These are phyloP conservation scores for Hexactinellida sp. DNA, from an alignment of 37 sponge, comb jelly and placozoan genomes.

Conservation along the genomic window DNA sequence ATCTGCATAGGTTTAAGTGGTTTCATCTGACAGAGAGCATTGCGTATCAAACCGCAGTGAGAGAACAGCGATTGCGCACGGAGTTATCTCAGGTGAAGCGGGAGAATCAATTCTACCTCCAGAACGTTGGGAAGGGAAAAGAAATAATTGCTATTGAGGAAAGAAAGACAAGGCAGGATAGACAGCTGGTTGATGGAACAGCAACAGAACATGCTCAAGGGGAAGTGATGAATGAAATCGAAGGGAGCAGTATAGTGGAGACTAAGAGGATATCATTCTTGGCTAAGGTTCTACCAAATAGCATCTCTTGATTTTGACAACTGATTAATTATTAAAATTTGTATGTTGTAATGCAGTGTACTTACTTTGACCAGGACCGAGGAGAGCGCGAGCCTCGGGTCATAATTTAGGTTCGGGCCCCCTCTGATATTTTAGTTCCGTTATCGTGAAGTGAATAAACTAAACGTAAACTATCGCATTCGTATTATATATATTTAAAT, in stretches of 20 bases:
- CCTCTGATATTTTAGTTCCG: no score
- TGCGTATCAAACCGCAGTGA: conserved; percentile 71
- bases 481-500: no score
- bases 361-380: no score
- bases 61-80: conserved; percentile 61
- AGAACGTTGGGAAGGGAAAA: conserved; percentile 64
- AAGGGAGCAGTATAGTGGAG: not conserved
- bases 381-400: no score
- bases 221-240: not conserved
- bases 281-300: not conserved
- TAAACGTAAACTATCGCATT: no score
- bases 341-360: no score
- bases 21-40: conserved; percentile 86
- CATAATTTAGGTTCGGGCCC: no score
- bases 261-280: not conserved
- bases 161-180: conserved; percentile 34
- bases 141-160: conserved; percentile 50
- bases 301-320: no score
- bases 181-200: not conserved
- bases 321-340: no score
- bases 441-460: no score
- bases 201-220: not conserved
- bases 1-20: conserved; percentile 84
- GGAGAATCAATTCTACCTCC: conserved; percentile 55
- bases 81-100: conserved; percentile 79